These are phyloP conservation scores for Asarcornis scutulata DNA, from an alignment of 2,113 vertebrate species.

Conservation along the genomic window DNA sequence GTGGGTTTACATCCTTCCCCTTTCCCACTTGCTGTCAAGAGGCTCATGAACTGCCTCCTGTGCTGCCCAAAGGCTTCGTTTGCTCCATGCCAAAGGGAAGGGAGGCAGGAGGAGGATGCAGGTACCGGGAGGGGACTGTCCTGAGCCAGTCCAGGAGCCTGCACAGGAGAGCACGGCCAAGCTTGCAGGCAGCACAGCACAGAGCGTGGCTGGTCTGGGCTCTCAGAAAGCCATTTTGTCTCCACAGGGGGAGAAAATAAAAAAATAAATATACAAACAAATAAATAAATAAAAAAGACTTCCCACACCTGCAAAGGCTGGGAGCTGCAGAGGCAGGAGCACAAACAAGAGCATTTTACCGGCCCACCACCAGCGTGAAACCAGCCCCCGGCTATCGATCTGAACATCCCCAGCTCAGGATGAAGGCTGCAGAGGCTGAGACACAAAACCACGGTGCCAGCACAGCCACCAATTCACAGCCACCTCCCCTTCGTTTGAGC, in stretches of 20 bases:
- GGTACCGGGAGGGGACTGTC: background rate
- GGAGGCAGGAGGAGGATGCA: background rate
- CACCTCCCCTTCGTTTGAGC: background rate
- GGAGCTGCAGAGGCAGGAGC: background rate
- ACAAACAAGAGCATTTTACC: background rate
- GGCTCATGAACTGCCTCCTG: background rate
- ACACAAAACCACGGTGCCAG: background rate
- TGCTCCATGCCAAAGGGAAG: background rate
- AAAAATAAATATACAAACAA: background rate
- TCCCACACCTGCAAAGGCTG: rapidly evolving
- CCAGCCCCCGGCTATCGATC: rapidly evolving
- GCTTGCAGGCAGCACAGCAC: background rate
- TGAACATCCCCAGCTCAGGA: background rate
- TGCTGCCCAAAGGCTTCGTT: background rate
- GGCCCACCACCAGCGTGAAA: background rate
- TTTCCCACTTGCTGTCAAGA: background rate
- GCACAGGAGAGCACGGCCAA: rapidly evolving
- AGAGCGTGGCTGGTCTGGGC: rapidly evolving
- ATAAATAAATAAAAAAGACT: too few relatives aligned
- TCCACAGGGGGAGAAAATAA: background rate
- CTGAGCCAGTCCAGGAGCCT: background rate
- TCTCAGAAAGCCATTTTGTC: background rate
- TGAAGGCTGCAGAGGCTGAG: background rate
- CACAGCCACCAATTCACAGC: background rate
- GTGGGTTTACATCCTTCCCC: background rate